Base-by-base conservation (phyloP, 2,113 vertebrate genomes). In the Pachycephala philippinensis region DNA sequence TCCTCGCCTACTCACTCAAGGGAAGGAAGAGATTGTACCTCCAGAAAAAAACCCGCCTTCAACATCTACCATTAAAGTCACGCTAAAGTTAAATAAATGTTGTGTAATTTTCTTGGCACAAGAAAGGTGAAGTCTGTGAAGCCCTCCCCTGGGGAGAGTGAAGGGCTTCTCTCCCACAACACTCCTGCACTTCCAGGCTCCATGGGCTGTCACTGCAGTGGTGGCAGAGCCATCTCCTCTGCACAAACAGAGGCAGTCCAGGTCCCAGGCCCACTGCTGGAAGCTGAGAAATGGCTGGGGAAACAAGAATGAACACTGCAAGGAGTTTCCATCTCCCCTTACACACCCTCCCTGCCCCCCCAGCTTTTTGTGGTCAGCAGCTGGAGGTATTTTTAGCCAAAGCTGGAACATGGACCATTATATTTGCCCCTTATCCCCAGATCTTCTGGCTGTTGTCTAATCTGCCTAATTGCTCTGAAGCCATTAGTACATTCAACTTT, bases 171-270 rank as follows among this genome's bases (percentile, higher is more conserved):
- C 65, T 78, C 88, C 56, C 35, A 76, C 64, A 63, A n/a, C 20
- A 49, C 14, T 63, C 10, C 26, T 74, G 56, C 26, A 10, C 2
- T 8, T 64, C 53, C 77, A 64, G 61, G 18, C 56, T 47, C 12
- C 5, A 1, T 19, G 30, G 42, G 15, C 18, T 71, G 33, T 22
- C 22, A 16, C 26, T 54, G 33, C 45, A 65, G 54, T 0, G 0
- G 39, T 61, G 80, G 23, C 79, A 86, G 61, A 83, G 57, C 66
- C 63, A 14, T 57, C 56, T 64, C 26, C 82, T 88, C 35, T 72
- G 33, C 35, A 75, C 23, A 23, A 47, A 30, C 9, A n/a, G 57
- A 13, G 44, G 44, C 1, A 1, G 33, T 42, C 54, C 53, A 47
- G 26, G 15, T 30, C 27, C 35, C 47, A 66, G 28, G 30, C 15